These are phyloP conservation scores for Lydus trimaculatus DNA, from an alignment of 2,888 invertebrate genomes.

Conservation along the genomic window DNA sequence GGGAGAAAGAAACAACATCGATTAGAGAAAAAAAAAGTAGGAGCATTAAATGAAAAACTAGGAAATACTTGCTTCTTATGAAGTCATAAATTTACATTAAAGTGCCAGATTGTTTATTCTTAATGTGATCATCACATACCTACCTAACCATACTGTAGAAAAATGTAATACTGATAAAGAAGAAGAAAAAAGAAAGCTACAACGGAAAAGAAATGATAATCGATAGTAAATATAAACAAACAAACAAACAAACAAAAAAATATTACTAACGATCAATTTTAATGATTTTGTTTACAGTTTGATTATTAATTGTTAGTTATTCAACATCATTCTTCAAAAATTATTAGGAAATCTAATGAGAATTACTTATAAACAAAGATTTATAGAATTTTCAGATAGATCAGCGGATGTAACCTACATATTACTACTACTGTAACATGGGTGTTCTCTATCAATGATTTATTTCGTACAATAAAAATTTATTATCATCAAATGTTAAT, in stretches of 20 bases:
- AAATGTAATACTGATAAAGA: neutral
- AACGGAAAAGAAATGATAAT: too few relatives aligned
- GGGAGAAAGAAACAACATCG: neutral
- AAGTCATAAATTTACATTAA: conserved; percentile 9
- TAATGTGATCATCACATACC: neutral
- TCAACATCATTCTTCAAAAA: too few relatives aligned
- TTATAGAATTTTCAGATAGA: too few relatives aligned
- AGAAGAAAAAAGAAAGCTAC: too few relatives aligned
- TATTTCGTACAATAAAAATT: neutral
- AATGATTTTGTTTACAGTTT: too few relatives aligned
- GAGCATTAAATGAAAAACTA: neutral
- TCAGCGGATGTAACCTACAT: too few relatives aligned
- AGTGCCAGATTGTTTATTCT: conserved; percentile 2
- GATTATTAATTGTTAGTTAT: too few relatives aligned
- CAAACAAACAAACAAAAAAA: too few relatives aligned
- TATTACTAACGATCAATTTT: too few relatives aligned
- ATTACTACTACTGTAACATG: neutral
- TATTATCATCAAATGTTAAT: neutral
- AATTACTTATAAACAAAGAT: too few relatives aligned
- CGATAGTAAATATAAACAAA: too few relatives aligned
- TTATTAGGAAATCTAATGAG: too few relatives aligned
- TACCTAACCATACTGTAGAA: neutral
- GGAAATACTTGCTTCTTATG: conserved; percentile 1
- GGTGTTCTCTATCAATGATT: neutral
- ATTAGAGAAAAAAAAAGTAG: neutral